phyloP scores from a whole-genome alignment of 2,113 vertebrate genomes.

The Pterocles orientalis region DNA sequence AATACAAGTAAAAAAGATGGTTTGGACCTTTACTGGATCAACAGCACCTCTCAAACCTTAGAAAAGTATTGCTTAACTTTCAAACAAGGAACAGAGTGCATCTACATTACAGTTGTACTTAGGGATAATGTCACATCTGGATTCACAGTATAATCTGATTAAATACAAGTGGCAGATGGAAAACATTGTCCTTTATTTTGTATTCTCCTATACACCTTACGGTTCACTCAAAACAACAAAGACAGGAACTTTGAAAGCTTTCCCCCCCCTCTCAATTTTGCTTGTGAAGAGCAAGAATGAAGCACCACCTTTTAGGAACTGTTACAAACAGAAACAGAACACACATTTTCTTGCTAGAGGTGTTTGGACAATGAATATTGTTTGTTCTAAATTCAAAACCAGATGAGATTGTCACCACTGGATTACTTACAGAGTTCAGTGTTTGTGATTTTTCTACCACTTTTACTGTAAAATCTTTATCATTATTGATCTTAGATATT shows the following conservation, averaged over 20 bases:
- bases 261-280: fast-evolving
- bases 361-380: not conserved
- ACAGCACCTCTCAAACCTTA: not conserved
- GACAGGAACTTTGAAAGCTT: not conserved
- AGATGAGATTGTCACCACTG: not conserved
- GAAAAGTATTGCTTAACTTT: not conserved
- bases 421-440: not conserved
- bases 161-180: not conserved
- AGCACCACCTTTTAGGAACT: not conserved
- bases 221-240: not conserved
- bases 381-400: not conserved
- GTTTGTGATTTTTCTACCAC: not conserved
- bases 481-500: not conserved
- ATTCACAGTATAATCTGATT: not conserved
- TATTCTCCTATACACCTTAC: not conserved
- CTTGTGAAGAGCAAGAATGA: not conserved
- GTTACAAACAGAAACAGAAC: not conserved
- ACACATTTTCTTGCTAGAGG: not conserved
- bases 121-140: not conserved
- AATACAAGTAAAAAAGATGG: not conserved
- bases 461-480: not conserved
- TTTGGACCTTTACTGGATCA: not conserved
- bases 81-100: not conserved
- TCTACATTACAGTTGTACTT: not conserved
- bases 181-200: not conserved